A percentile compares a stretch with the other conserved stretches of the same genome.
Evolutionary conservation across 2,797 vertebrate genomes (phyloP).

Genomic region (Microcaecilia unicolor): DNA sequence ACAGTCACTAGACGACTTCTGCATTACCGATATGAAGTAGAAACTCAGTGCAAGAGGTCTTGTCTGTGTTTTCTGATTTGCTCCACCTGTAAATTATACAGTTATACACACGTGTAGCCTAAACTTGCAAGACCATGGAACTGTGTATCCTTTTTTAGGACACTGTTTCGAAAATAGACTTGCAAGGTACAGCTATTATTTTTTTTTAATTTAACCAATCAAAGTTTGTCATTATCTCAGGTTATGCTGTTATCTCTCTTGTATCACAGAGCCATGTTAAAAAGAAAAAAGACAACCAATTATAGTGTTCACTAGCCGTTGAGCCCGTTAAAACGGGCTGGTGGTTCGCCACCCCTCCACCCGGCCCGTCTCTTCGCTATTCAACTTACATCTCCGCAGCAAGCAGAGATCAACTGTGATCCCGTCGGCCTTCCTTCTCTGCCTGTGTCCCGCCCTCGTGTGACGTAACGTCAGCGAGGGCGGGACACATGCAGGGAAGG

Average conservation of each 20-base stretch:
- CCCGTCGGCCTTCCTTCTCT: no score
- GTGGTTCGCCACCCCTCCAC: no score
- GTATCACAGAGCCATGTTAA: constrained; percentile 32
- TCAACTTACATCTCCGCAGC: no score
- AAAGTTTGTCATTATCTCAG: constrained; percentile 20
- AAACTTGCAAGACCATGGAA: constrained; percentile 34
- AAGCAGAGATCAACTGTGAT: no score
- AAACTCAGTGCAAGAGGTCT: constrained; percentile 48
- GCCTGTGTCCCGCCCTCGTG: no score
- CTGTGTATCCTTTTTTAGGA: constrained; percentile 34
- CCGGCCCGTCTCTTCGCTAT: no score
- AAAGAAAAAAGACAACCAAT: no score
- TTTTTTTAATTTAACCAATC: constrained; percentile 32
- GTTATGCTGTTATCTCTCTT: constrained; percentile 36
- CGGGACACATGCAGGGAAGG: no score
- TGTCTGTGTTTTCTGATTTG: constrained; percentile 47
- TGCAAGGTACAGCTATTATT: constrained; percentile 26
- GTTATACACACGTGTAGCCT: constrained; percentile 35
- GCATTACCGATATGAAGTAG: constrained; percentile 29
- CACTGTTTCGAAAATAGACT: constrained; percentile 21
- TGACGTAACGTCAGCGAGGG: no score
- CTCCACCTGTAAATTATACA: constrained; percentile 51
- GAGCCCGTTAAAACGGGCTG: no score
- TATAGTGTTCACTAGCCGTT: no score
- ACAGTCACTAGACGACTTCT: constrained; percentile 48